Evolutionary conservation across 2,797 vertebrate genomes (phyloP), one percentile per base, ranked within the genome.

Genomic region (Sebastes cheni): DNA sequence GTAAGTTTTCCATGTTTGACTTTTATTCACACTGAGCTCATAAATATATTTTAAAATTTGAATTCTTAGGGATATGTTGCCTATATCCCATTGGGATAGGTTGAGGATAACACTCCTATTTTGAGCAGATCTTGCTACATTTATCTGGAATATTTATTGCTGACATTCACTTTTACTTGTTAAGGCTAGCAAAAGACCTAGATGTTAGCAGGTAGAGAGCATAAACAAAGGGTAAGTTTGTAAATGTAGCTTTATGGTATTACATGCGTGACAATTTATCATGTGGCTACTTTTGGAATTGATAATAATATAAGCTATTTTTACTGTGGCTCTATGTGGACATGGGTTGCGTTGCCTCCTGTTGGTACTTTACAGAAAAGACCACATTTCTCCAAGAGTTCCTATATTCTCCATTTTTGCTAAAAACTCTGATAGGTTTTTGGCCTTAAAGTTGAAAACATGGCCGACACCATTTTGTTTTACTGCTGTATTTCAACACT

Each of bases 1-100:
- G 96, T 96, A 95, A 95, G 95, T 95, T 86, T 29, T 54, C 80
- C 14, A 59, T 78, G 6, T 85, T 84, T 72, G 32, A 86, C 25
- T 61, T 77, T 86, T 74, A 50, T 73, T 76, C 27, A 60, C 67
- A 80, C 88, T 71, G n/a, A 79, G n/a, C 70, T 10, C 8, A 52
- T 29, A 27, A 55, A 25, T 39, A 18, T 14, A 27, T 25, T 65
- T 64, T 5, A 54, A 52, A n/a, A 34, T 55, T 1, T 5, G 6
- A 25, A 9, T 66, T 22, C 54, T 0, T 12, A 46, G 39, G 65
- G 14, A 52, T 5, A 67, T 65, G 7, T 67, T 76, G 6, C 11
- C 2, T 13, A 22, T 32, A 65, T 62, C 20, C 8, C 4, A 22
- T 32, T 59, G 0, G 2, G n/a, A 59, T 66, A 64, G 3, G 20